Evolutionary conservation across 1,140 invertebrate genomes (phyloP), one percentile per base, ranked within the genome.

Genomic region (Linepithema humile): DNA sequence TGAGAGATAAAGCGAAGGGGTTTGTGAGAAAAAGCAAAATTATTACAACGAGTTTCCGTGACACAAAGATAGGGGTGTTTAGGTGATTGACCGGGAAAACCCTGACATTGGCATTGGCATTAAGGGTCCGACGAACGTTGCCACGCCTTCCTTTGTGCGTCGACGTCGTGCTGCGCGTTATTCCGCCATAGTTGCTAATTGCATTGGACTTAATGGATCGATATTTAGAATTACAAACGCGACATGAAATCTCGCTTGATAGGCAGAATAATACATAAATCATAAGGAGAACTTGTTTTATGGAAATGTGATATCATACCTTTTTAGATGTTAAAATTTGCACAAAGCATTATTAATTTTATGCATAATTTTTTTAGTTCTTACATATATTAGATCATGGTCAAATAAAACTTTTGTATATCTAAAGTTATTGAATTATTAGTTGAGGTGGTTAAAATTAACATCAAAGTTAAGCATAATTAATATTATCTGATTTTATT

Each of bases 71-170:
- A 72, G 50, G 15, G 55, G 75, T 82, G 65, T 75, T 64, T 75
- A 53, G 38, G 88, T 91, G 86, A 85, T 67, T 87, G 89, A 84
- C 86, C 89, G 87, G 83, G 73, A 90, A 91, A 91, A 88, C 91
- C 86, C 90, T 93, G 92, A 93, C 92, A 93, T 93, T 93, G 92
- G 92, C 92, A 93, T 92, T 93, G 92, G 90, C 85, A 88, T 91
- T 88, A 90, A 89, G 82, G 85, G 90, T 84, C 80, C 90, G 90
- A 90, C 78, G 92, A 92, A 89, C 91, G 87, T 65, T 89, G 92
- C 91, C 91, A 91, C 91, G 87, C 87, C 87, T 89, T 89, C 77
- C 73, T 60, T 75, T 67, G 53, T 88, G 70, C 86, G 85, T 75
- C 83, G 87, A 70, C 69, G 85, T 72, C 78, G 55, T 45, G 60